A percentile compares a stretch with the other conserved stretches of the same genome.
phyloP scores from a whole-genome alignment of 2,113 vertebrate genomes.

The Semnopithecus entellus region DNA sequence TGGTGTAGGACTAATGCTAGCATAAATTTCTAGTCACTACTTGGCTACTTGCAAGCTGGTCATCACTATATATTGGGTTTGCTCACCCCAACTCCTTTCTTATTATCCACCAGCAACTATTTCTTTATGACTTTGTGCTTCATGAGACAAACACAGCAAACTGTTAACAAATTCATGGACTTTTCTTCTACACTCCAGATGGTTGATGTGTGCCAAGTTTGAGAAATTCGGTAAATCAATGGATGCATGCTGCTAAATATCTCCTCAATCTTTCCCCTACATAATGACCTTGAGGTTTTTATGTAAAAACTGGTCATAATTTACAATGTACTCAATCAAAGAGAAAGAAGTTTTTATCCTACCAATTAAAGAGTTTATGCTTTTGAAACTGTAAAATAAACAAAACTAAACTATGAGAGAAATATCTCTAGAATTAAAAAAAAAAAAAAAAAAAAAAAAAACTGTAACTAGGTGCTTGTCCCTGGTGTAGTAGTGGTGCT shows the following conservation, averaged over 20 bases:
- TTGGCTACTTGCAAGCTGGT: slow-evolving; percentile 49
- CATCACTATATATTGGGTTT: not conserved
- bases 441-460: not conserved
- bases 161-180: not conserved
- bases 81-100: slow-evolving; percentile 1
- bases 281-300: slow-evolving; percentile 12
- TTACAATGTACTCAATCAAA: slow-evolving; percentile 23
- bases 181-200: slow-evolving; percentile 10
- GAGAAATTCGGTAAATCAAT: slow-evolving; percentile 30
- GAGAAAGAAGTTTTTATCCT: not conserved
- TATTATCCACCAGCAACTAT: slow-evolving; percentile 11
- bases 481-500: not conserved
- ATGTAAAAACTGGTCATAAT: slow-evolving; percentile 36
- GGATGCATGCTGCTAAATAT: not conserved
- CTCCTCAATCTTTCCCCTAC: not conserved
- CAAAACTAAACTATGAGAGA: not conserved
- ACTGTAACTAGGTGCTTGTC: not conserved
- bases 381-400: not conserved
- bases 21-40: slow-evolving; percentile 43
- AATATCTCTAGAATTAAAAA: not conserved
- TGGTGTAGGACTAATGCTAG: slow-evolving; percentile 20
- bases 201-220: slow-evolving; percentile 29
- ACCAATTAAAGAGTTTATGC: slow-evolving; percentile 25
- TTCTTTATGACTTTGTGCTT: slow-evolving; percentile 42
- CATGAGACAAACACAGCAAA: slow-evolving; percentile 18